Evolutionary conservation across 2,888 invertebrate genomes (phyloP), one percentile per base, ranked within the genome.

Genomic region (Phania funesta): DNA sequence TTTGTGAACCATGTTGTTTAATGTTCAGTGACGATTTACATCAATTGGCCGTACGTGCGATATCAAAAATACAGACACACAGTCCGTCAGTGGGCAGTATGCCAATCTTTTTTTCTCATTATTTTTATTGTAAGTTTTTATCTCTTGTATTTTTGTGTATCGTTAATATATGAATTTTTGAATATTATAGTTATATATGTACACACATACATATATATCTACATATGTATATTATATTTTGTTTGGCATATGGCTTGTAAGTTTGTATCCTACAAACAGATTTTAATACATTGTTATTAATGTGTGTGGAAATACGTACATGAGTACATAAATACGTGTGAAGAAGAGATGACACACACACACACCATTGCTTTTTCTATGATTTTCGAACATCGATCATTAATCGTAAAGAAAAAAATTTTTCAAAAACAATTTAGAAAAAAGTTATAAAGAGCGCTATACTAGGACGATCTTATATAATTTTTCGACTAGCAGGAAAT

Each of bases 41-140:
- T 81, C 81, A 76, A 73, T 73, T 73, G 48, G 48, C 29, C 22
- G 38, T n/a, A n/a, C n/a, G n/a, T n/a, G n/a, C n/a, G n/a, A n/a
- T n/a, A n/a, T n/a, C n/a, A 64, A 41, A 44, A 13, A 60, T 16
- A 46, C 46, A 46, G 56, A 32, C 29, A 32, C 18, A 24, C 38
- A 29, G 41, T 32, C 46, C n/a, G 62, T 24, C 46, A 71, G 50
- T 67, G 67, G 80, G 83, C 83, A 76, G 7, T 16, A 29, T 80
- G 83, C 83, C 83, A 83, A 76, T 18, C 41, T 18, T 60, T 16
- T 26, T 16, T 20, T 68, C 50, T 29, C 16, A 54, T 64, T 52
- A 58, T 32, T 71, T 46, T 65, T 70, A 78, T 82, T 70, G 70
- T 78, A 82, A 70, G 74, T 74, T 38, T 48, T 54, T 56, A 26